A percentile compares a stretch with the other conserved stretches of the same genome.
Conservation (phyloP, 2,113 vertebrate genomes). For the Oreochromis spilurus region DNA sequence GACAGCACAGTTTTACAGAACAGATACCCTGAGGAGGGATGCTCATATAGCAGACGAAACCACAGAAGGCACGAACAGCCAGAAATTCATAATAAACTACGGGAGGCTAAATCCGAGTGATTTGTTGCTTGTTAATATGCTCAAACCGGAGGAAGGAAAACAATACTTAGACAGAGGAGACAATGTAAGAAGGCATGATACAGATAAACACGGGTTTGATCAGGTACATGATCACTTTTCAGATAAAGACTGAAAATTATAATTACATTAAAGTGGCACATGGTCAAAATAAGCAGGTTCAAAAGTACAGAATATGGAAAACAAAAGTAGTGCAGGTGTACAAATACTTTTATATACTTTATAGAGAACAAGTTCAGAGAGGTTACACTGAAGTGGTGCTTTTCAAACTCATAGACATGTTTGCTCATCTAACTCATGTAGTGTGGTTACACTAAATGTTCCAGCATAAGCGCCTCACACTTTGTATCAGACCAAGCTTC, state of each 20-base stretch:
- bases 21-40: constrained; percentile 8
- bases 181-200: neutral
- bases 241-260: neutral
- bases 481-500: neutral
- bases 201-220: neutral
- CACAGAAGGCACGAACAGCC: constrained; percentile 48
- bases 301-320: neutral
- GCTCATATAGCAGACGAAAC: constrained; percentile 25
- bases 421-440: neutral
- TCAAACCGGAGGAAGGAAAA: neutral
- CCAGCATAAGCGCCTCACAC: neutral
- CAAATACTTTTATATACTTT: neutral
- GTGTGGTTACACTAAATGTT: neutral
- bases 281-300: neutral
- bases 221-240: neutral
- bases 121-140: constrained; percentile 13
- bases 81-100: constrained; percentile 45
- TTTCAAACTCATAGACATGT: neutral
- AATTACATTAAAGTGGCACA: neutral
- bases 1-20: neutral
- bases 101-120: neutral
- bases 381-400: neutral
- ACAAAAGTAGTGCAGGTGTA: neutral
- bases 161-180: neutral
- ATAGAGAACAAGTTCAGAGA: neutral